Conservation (phyloP, 1,140 invertebrate genomes). For the Drosophila mauritiana region DNA sequence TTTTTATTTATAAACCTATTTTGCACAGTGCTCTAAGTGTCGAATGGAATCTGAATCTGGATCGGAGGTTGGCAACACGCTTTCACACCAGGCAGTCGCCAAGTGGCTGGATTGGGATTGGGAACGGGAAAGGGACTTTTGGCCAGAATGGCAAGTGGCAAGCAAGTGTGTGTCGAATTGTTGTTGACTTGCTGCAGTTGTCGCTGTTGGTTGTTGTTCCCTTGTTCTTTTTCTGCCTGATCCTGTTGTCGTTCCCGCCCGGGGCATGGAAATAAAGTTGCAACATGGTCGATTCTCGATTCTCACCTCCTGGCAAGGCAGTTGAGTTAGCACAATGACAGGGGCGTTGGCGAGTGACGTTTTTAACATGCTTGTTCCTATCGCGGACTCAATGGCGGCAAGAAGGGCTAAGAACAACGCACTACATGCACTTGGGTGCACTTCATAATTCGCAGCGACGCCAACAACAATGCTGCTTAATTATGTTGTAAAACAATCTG, state of each 20-base stretch:
- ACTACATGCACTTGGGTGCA: slow-evolving; percentile 72
- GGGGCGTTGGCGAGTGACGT: slow-evolving; percentile 64
- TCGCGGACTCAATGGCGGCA: background rate
- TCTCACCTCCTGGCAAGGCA: slow-evolving; percentile 9
- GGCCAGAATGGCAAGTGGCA: slow-evolving; percentile 53
- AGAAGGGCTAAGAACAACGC: slow-evolving; percentile 26
- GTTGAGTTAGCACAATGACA: slow-evolving; percentile 55
- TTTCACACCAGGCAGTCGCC: slow-evolving; percentile 79
- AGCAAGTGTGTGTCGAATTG: slow-evolving; percentile 79
- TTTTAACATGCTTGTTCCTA: slow-evolving; percentile 45
- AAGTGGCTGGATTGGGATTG: slow-evolving; percentile 10
- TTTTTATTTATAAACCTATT: no score
- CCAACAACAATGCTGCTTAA: slow-evolving; percentile 72
- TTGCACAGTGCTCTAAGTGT: slow-evolving; percentile 13
- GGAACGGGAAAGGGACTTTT: background rate
- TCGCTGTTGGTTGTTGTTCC: slow-evolving; percentile 37
- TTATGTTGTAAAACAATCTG: slow-evolving; percentile 82
- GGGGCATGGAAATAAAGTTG: slow-evolving; percentile 75
- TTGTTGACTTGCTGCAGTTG: slow-evolving; percentile 79
- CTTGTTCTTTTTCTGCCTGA: background rate
- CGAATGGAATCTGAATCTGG: slow-evolving; percentile 28
- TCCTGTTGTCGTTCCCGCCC: slow-evolving; percentile 45
- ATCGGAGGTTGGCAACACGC: slow-evolving; percentile 57
- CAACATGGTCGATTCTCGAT: slow-evolving; percentile 32
- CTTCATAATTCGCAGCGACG: slow-evolving; percentile 65